A percentile compares a stretch with the other conserved stretches of the same genome.
These are phyloP conservation scores for Cyprinodon tularosa DNA, from an alignment of 2,113 vertebrate genomes.

Conservation along the genomic window DNA sequence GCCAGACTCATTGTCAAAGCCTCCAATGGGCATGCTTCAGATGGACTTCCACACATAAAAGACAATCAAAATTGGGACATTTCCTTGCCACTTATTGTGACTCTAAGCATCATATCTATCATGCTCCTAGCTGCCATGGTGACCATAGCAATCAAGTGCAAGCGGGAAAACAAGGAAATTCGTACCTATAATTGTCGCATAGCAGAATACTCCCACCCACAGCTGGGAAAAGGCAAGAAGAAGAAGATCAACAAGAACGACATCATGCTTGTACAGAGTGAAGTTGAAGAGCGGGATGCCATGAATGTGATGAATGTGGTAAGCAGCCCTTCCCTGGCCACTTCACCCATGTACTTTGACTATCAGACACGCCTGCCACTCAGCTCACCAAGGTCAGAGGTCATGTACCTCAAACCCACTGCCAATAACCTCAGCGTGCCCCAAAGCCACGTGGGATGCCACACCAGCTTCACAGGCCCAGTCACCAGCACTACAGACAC, in stretches of 20 bases:
- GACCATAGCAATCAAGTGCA: slow-evolving; percentile 97
- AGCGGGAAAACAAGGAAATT: slow-evolving; percentile 98
- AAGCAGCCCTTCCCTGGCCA: slow-evolving; percentile 98
- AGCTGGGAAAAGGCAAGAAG: slow-evolving; percentile 97
- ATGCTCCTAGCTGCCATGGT: slow-evolving; percentile 98
- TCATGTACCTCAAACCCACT: slow-evolving; percentile 99
- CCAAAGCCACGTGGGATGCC: slow-evolving; percentile 97
- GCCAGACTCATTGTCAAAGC: slow-evolving; percentile 94
- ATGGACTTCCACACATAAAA: slow-evolving; percentile 89
- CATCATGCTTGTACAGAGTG: slow-evolving; percentile 99
- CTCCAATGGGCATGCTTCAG: slow-evolving; percentile 88
- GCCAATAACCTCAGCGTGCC: slow-evolving; percentile 98
- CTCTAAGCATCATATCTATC: slow-evolving; percentile 94
- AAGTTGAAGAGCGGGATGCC: slow-evolving; percentile 97
- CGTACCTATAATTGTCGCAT: slow-evolving; percentile 99
- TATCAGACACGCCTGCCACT: slow-evolving; percentile 99
- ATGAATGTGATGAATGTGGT: slow-evolving; percentile 99
- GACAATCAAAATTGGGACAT: slow-evolving; percentile 96
- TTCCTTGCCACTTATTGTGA: slow-evolving; percentile 96
- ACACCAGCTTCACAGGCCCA: slow-evolving; percentile 98
- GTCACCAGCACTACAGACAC: slow-evolving; percentile 95
- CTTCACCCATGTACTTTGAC: slow-evolving; percentile 99
- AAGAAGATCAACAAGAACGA: slow-evolving; percentile 97
- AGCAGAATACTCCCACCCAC: slow-evolving; percentile 97
- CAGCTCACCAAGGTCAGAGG: slow-evolving; percentile 98